Evolutionary conservation across 2,113 vertebrate genomes (phyloP).

Genomic region (Thunnus thynnus): DNA sequence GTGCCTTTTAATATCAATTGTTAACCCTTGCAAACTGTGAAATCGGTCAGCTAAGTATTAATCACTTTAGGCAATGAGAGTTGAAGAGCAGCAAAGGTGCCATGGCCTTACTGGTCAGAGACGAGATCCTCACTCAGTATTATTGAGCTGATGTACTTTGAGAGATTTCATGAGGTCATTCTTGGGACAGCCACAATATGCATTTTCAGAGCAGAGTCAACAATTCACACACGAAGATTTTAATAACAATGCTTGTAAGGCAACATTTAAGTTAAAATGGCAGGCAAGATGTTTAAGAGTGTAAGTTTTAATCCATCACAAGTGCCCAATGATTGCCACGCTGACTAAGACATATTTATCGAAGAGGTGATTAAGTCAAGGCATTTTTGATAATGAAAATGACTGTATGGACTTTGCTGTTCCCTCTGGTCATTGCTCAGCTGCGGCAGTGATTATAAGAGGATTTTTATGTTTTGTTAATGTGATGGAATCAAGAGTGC

Average conservation of each 20-base stretch:
- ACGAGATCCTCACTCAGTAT: conserved; percentile 27
- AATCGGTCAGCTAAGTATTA: conserved; percentile 9
- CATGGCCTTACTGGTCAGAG: conserved; percentile 6
- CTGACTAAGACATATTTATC: conserved; percentile 19
- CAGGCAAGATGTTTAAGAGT: not conserved
- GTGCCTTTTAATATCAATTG: conserved; percentile 47
- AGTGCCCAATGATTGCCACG: not conserved
- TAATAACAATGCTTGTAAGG: not conserved
- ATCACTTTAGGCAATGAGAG: conserved; percentile 13
- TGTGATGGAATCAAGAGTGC: conserved; percentile 67
- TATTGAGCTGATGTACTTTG: conserved; percentile 11
- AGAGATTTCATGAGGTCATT: conserved; percentile 5
- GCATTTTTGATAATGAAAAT: conserved; percentile 72
- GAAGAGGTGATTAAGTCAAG: conserved; percentile 55
- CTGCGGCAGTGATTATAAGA: conserved; percentile 58
- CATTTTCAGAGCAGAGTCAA: too few species aligned
- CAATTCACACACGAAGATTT: not conserved
- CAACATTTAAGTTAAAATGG: not conserved
- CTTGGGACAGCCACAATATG: not conserved
- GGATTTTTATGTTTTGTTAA: conserved; percentile 76
- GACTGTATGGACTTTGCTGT: not conserved
- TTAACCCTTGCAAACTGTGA: conserved; percentile 22
- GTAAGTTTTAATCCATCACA: conserved; percentile 12
- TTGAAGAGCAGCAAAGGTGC: conserved; percentile 18
- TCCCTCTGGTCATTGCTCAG: not conserved